Evolutionary conservation across 2,888 invertebrate genomes (phyloP).

Genomic region (Pilophorus perplexus): DNA sequence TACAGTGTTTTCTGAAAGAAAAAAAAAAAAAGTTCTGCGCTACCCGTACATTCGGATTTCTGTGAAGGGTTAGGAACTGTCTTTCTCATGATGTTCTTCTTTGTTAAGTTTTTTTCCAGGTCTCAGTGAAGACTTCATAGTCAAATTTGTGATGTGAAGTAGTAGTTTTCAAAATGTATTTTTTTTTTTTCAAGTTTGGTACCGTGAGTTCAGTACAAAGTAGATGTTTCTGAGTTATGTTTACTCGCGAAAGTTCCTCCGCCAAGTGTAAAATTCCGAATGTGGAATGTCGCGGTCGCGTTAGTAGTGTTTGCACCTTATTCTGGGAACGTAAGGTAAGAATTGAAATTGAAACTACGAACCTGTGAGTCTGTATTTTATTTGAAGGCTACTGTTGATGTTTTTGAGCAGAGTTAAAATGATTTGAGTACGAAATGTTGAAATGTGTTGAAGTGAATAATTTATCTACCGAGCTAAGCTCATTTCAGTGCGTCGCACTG

Average conservation of each 20-base stretch:
- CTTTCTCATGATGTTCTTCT: slow-evolving; percentile 44
- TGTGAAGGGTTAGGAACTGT: slow-evolving; percentile 47
- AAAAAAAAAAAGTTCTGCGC: slow-evolving; percentile 1
- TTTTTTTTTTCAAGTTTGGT: slow-evolving; percentile 42
- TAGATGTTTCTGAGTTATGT: slow-evolving; percentile 23
- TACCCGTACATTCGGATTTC: slow-evolving; percentile 38
- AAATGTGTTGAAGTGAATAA: too few relatives aligned
- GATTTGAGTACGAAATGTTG: too few relatives aligned
- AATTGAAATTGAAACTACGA: slow-evolving; percentile 42
- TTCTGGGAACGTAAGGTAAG: slow-evolving; percentile 48
- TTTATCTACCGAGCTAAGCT: too few relatives aligned
- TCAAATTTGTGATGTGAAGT: slow-evolving; percentile 47
- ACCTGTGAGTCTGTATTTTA: too few relatives aligned
- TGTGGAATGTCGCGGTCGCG: slow-evolving; percentile 47
- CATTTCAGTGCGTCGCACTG: too few relatives aligned
- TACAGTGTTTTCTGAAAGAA: background rate
- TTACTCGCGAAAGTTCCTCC: slow-evolving; percentile 26
- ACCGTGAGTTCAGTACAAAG: slow-evolving; percentile 46
- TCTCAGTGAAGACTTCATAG: slow-evolving; percentile 46
- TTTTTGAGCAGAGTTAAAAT: background rate
- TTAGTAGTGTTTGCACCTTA: slow-evolving; percentile 47
- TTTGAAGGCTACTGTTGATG: background rate
- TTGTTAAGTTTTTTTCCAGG: slow-evolving; percentile 42
- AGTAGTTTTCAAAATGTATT: slow-evolving; percentile 45
- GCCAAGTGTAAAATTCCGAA: slow-evolving; percentile 45